Percentiles rank a stretch among this genome's conserved stretches.
phyloP scores from a whole-genome alignment of 1,140 invertebrate species.

The Brachystomella parvula region DNA sequence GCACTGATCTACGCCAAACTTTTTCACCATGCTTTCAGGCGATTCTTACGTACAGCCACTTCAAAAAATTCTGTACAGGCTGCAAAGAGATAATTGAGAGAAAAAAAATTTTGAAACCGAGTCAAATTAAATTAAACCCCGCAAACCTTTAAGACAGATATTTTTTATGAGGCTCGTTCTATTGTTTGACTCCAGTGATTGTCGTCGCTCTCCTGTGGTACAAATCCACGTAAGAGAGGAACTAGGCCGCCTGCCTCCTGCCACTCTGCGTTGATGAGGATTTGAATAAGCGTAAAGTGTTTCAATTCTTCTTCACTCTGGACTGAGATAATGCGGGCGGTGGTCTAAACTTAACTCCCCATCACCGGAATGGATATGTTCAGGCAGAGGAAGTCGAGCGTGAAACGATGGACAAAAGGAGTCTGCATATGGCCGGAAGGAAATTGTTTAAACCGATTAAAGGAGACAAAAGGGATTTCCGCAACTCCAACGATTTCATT shows the following conservation, averaged over 20 bases:
- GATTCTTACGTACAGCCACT: too few relatives aligned
- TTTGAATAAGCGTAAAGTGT: not conserved
- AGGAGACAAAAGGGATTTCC: conserved; percentile 38
- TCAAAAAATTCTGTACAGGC: too few relatives aligned
- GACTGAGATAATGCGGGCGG: not conserved
- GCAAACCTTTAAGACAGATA: too few relatives aligned
- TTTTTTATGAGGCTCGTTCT: too few relatives aligned
- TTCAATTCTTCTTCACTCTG: not conserved
- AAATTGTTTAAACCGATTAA: conserved; percentile 39
- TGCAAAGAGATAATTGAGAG: too few relatives aligned
- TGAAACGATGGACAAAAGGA: conserved; percentile 37
- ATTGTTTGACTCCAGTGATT: not conserved
- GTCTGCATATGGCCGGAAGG: conserved; percentile 38
- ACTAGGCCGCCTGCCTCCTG: not conserved
- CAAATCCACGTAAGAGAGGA: too few relatives aligned
- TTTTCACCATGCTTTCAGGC: too few relatives aligned
- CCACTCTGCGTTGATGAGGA: not conserved
- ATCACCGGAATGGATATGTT: too few relatives aligned
- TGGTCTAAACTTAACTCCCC: too few relatives aligned
- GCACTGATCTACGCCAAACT: too few relatives aligned
- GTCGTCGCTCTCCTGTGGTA: conserved; percentile 5
- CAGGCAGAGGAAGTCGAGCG: conserved; percentile 31
- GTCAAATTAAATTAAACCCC: too few relatives aligned
- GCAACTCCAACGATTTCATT: conserved; percentile 32
- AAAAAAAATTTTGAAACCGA: too few relatives aligned